Evolutionary conservation across 2,113 vertebrate genomes (phyloP), one percentile per base, ranked within the genome.

Genomic region (Anhinga anhinga): DNA sequence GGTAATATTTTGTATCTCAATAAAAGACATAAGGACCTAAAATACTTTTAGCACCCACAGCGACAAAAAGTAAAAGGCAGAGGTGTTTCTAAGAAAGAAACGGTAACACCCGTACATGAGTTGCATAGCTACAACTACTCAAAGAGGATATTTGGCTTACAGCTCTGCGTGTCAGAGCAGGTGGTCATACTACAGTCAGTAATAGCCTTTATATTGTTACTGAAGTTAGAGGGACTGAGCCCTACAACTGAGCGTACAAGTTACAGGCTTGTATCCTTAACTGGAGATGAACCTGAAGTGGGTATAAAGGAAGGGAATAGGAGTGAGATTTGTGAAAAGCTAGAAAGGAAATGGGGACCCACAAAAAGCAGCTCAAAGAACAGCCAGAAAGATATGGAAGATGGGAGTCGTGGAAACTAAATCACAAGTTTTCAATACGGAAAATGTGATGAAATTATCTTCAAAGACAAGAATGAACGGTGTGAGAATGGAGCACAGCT

Each of bases 321-420:
- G 7, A 66, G 21, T 7, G 38, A 85, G n/a, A 34, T 56, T 73
- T 55, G 42, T 40, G 71, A 82, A 90, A 86, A 69, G 62, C 66
- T 92, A 36, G 13, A 4, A 70, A 45, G 20, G 29, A 82, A 90
- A 76, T 10, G 25, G 17, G 56, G 38, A 63, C 38, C 49, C 74
- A 59, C 34, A 72, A 59, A 74, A 71, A 92, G 40, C 49, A 73
- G 70, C 74, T 90, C 55, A 34, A 85, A 70, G 45, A 87, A 69
- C 61, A 93, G 83, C 49, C 88, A 88, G 82, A n/a, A 58, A 15
- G 19, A 71, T 22, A 61, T 0, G 22, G 42, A 82, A 50, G 13
- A 76, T n/a, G 38, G 86, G 61, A 95, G 82, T 29, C 86, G 88
- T 59, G 71, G 79, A 94, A 96, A 90, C 86, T 53, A 85, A 84